A percentile compares a stretch with the other conserved stretches of the same genome.
Evolutionary conservation across 2,113 vertebrate species (phyloP).

Genomic region (Saimiri boliviensis): DNA sequence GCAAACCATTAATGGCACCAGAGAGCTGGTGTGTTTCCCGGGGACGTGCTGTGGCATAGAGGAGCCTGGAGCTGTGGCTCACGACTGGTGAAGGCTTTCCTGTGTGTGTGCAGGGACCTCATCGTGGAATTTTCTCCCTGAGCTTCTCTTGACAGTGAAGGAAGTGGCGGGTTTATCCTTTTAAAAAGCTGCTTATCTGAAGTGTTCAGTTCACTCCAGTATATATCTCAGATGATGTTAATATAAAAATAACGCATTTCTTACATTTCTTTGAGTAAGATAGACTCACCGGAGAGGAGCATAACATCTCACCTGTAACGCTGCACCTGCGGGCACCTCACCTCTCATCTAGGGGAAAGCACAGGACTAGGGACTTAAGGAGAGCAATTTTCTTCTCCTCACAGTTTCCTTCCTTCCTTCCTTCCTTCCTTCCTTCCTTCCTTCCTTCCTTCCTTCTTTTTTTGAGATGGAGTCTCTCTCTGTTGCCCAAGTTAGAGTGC

Average conservation of each 20-base stretch:
- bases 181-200: neutral
- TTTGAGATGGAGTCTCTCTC: too few relatives aligned
- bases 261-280: neutral
- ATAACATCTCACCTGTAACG: too few relatives aligned
- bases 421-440: too few relatives aligned
- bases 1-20: neutral
- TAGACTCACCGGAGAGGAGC: too few relatives aligned
- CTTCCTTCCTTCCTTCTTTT: rapidly evolving
- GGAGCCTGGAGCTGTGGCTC: neutral
- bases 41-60: too few relatives aligned
- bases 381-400: neutral
- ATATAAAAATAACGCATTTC: neutral
- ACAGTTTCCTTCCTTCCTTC: neutral
- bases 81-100: neutral
- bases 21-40: neutral
- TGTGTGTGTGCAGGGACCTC: neutral
- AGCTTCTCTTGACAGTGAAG: neutral
- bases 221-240: neutral
- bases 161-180: neutral
- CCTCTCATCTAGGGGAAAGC: neutral
- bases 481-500: too few relatives aligned
- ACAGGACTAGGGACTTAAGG: neutral
- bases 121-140: neutral
- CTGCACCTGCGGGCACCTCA: neutral
- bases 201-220: neutral